phyloP scores from a whole-genome alignment of 2,888 invertebrate species.

The Tenthredo notha region DNA sequence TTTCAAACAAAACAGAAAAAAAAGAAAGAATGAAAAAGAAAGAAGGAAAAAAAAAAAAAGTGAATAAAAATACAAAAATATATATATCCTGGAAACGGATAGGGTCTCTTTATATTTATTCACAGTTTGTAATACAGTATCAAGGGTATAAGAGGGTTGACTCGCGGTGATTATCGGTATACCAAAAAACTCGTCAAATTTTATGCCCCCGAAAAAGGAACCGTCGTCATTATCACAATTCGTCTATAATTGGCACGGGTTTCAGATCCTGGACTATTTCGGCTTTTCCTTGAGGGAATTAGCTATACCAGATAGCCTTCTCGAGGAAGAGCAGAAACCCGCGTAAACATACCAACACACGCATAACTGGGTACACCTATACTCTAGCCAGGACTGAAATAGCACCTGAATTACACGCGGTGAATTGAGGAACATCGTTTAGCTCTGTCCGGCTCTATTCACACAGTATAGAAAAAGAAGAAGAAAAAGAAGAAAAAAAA shows the following conservation, averaged over 20 bases:
- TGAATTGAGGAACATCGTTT: neutral
- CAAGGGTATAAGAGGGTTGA: neutral
- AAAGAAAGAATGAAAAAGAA: neutral
- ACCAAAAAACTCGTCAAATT: neutral
- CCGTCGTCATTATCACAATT: neutral
- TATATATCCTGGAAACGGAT: neutral
- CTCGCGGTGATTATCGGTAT: neutral
- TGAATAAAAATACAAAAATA: neutral
- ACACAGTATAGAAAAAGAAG: neutral
- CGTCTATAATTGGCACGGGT: constrained; percentile 12
- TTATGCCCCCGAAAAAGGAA: neutral
- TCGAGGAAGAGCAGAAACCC: neutral
- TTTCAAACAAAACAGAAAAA: neutral
- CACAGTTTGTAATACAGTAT: neutral
- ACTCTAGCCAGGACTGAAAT: neutral
- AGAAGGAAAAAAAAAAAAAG: neutral
- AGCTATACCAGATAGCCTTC: neutral
- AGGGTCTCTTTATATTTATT: neutral
- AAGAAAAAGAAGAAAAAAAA: neutral
- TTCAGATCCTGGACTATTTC: neutral
- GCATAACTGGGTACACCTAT: neutral
- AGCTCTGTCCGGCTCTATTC: neutral
- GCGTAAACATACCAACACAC: neutral
- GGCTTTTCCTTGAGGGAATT: neutral
- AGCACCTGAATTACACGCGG: neutral